Base-by-base conservation (phyloP, 2,797 vertebrate genomes). In the Helarctos malayanus region DNA sequence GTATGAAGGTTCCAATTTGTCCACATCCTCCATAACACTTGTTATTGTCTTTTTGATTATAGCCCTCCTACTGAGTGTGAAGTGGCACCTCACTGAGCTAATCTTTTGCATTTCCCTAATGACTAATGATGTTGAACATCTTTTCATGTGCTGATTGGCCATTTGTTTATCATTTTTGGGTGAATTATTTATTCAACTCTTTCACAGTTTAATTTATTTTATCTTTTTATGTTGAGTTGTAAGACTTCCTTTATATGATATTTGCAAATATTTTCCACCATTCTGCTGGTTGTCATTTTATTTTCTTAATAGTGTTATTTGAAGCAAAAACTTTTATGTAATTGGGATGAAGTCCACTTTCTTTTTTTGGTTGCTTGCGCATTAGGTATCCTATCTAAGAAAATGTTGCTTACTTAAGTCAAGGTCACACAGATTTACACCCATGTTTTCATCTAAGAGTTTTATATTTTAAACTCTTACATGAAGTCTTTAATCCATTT, bases 141-240 rank as follows among this genome's bases (percentile, higher is more conserved):
- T 91, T 82, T 91, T 96, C 68, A 32, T 82, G 4, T 93, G 86
- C 19, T 93, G 27, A 93, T 75, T 49, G 16, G 7, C 13, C 21
- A 59, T 89, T 92, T 87, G 41, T 65, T 83, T 63, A 23, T 23
- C 35, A 18, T 21, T 38, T 65, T 25, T 68, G 29, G 23, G 10
- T 65, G 7, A 96, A 73, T 41, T 57, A 18, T 92, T 56, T 78
- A 82, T 89, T 92, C 78, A 86, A 95, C 89, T 87, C 13, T 29
- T 90, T 93, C 57, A 10, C 1, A 23, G 18, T n/a, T 41, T 84
- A 38, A 52, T 12, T 29, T 38, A 27, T 78, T 93, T 69, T 61
- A 11, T 68, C 35, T 27, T 94, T 80, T 95, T 2, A 63, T 56
- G 9, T 65, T 86, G 21, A 92, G 7, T 81, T 63, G 27, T 80